These are phyloP conservation scores for Raja brachyura DNA, from an alignment of 2,113 vertebrate species.

Conservation along the genomic window DNA sequence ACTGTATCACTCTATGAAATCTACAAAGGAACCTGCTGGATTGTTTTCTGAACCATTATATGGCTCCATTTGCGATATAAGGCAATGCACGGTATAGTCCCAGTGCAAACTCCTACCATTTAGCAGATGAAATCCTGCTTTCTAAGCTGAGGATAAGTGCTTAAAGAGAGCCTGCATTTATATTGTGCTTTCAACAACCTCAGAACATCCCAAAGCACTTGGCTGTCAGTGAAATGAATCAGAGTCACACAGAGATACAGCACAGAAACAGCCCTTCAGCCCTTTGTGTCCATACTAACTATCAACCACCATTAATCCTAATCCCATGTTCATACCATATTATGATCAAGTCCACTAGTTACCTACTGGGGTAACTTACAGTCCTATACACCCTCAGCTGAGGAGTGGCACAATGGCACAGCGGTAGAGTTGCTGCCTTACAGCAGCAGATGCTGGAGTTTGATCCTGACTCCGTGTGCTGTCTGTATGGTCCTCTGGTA, in stretches of 20 bases:
- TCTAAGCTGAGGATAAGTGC: background rate
- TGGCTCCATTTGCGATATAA: background rate
- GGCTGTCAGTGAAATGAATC: background rate
- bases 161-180: background rate
- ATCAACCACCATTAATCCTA: background rate
- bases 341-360: no score
- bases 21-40: background rate
- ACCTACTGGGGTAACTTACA: no score
- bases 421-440: no score
- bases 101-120: background rate
- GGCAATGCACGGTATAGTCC: background rate
- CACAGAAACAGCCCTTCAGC: background rate
- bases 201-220: background rate
- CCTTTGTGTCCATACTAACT: background rate
- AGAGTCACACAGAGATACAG: background rate
- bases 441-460: no score
- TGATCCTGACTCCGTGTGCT: no score
- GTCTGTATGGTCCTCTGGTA: no score
- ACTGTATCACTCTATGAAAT: no score
- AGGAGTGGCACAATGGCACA: no score
- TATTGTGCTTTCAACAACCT: background rate
- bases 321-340: no score
- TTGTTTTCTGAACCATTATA: background rate
- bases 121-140: background rate
- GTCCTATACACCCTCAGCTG: no score